Evolutionary conservation across 1,140 invertebrate species (phyloP).

Genomic region (Drosophila micromelanica): DNA sequence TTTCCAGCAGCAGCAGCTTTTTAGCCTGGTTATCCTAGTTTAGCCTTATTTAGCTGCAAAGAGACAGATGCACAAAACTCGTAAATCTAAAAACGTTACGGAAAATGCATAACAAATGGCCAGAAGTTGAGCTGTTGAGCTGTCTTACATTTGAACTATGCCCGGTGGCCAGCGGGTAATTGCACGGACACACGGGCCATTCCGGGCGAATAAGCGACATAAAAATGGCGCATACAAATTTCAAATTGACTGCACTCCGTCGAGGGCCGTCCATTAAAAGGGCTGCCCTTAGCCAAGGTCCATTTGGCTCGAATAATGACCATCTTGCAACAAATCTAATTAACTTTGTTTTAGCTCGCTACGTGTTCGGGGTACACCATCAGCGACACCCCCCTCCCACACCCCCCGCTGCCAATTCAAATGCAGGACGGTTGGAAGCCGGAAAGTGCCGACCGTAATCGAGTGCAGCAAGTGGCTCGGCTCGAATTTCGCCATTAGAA

Average conservation of each 20-base stretch:
- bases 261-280: slow-evolving; percentile 62
- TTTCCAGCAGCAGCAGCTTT: slow-evolving; percentile 25
- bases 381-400: slow-evolving; percentile 24
- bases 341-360: slow-evolving; percentile 79
- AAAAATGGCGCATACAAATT: slow-evolving; percentile 58
- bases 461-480: slow-evolving; percentile 67
- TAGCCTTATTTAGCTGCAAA: slow-evolving; percentile 28
- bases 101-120: slow-evolving; percentile 48
- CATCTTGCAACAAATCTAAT: slow-evolving; percentile 81
- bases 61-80: slow-evolving; percentile 8
- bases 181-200: slow-evolving; percentile 49
- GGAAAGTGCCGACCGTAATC: slow-evolving; percentile 67
- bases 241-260: slow-evolving; percentile 65
- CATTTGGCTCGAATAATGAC: slow-evolving; percentile 63
- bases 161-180: slow-evolving; percentile 45
- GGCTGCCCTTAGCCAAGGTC: slow-evolving; percentile 13
- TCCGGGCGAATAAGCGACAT: slow-evolving; percentile 71
- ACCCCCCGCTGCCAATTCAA: no score
- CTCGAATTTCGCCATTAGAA: slow-evolving; percentile 65
- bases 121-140: not conserved
- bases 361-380: slow-evolving; percentile 64
- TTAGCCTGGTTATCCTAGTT: slow-evolving; percentile 21
- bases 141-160: not conserved
- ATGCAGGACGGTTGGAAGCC: slow-evolving; percentile 55
- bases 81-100: slow-evolving; percentile 46